Evolutionary conservation across 1,140 invertebrate species (phyloP), one percentile per base, ranked within the genome.

Genomic region (Drosophila repleta): DNA sequence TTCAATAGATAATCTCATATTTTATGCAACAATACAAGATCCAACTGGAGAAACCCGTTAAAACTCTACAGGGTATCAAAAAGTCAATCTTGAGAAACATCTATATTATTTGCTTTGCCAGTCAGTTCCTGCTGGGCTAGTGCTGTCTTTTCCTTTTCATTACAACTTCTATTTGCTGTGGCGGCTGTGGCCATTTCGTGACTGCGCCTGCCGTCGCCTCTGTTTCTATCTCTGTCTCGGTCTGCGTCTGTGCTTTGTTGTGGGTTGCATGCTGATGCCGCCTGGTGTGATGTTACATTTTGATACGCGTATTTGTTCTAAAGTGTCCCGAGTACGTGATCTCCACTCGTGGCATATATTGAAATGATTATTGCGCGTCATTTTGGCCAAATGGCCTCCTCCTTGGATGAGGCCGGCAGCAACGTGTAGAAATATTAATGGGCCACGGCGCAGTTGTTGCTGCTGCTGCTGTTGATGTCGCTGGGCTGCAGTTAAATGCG

Each of bases 291-390:
- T 76, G 79, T 74, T 88, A 75, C 79, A 79, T 88, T 87, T 88
- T 83, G 81, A 83, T 88, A 79, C 58, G 49, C 48, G 49, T 64
- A 77, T 74, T 76, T 88, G 62, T 65, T 69, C 71, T 64, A 73
- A 66, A 81, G 74, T 75, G 74, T 77, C 77, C 65, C 74, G 78
- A 52, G 74, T 84, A 84, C 81, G 81, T 84, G 81, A 80, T 74
- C 61, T 66, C 13, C 46, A 43, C 70, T 61, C 69, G 56, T 56
- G 63, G 79, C 79, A 82, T 45, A 39, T 62, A 76, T 68, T 63
- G 79, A 79, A 83, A 87, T 87, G 83, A 87, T 83, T 87, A 88
- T 87, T 87, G 82, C 70, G 69, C 67, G 66, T 73, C 83, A 76
- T 88, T 82, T 58, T 64, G 60, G 62, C 63, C 69, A 43, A 87